These are phyloP conservation scores for Rutpela maculata DNA, from an alignment of 2,888 invertebrate genomes.

Conservation along the genomic window DNA sequence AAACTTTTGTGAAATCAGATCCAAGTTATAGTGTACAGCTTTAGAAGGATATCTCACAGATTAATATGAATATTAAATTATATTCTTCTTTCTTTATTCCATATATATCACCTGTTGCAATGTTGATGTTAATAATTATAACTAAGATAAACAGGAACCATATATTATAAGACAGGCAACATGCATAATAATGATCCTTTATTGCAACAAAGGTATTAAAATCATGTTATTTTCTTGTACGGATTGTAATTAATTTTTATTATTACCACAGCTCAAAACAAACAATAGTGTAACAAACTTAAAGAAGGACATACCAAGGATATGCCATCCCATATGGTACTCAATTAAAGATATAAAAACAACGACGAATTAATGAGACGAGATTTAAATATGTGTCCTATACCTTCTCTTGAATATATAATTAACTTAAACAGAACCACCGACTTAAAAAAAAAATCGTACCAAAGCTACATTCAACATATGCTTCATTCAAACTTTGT, in stretches of 20 bases:
- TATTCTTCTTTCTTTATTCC: neutral
- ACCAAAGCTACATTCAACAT: too few species aligned
- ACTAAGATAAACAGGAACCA: neutral
- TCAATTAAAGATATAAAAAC: neutral
- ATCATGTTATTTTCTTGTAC: constrained; percentile 18
- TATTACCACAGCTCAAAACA: neutral
- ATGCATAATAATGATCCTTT: neutral
- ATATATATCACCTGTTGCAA: neutral
- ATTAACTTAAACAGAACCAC: neutral
- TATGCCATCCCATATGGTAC: constrained; percentile 9
- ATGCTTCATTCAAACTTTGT: too few species aligned
- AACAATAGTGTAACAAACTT: constrained; percentile 5
- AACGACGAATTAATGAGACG: neutral
- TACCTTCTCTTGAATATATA: neutral
- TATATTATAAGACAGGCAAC: neutral
- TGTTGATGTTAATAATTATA: neutral
- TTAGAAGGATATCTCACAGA: too few species aligned
- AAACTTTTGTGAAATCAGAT: too few species aligned
- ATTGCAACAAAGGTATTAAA: neutral
- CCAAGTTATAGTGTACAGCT: too few species aligned
- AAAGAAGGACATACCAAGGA: constrained; percentile 31
- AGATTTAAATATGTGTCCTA: neutral
- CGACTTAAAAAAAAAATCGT: too few species aligned
- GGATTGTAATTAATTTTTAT: constrained; percentile 13
- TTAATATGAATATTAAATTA: neutral